These are phyloP conservation scores for Phalacrocorax carbo DNA, from an alignment of 2,113 vertebrate genomes.

Conservation along the genomic window DNA sequence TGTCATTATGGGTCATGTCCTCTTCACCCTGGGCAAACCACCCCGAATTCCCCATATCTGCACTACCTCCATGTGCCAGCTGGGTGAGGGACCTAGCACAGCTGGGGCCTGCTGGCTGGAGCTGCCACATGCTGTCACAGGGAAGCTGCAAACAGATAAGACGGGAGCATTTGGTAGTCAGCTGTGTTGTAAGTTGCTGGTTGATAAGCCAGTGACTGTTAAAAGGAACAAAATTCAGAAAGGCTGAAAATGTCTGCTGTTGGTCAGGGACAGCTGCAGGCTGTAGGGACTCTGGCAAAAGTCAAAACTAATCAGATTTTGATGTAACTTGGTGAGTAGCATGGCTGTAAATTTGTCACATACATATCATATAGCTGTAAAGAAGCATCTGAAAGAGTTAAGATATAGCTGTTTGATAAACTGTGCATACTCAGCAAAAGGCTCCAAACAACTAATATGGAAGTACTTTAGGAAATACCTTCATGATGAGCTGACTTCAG, in stretches of 20 bases:
- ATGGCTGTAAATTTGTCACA: neutral
- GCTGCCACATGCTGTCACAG: neutral
- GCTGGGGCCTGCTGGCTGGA: neutral
- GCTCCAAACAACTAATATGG: neutral
- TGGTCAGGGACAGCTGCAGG: neutral
- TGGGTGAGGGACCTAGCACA: neutral
- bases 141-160: neutral
- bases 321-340: neutral
- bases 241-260: neutral
- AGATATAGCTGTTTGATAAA: neutral
- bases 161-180: neutral
- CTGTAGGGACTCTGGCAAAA: neutral
- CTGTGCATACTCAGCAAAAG: neutral
- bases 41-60: fast-evolving
- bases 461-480: neutral
- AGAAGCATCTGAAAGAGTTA: neutral
- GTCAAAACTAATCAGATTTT: neutral
- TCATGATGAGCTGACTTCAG: neutral
- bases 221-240: neutral
- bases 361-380: neutral
- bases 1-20: neutral
- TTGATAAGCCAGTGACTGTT: neutral
- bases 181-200: neutral
- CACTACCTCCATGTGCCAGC: neutral
- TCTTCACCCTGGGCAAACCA: neutral